Evolutionary conservation across 1,140 invertebrate species (phyloP), one percentile per base, ranked within the genome.

Genomic region (Habropoda laboriosa): DNA sequence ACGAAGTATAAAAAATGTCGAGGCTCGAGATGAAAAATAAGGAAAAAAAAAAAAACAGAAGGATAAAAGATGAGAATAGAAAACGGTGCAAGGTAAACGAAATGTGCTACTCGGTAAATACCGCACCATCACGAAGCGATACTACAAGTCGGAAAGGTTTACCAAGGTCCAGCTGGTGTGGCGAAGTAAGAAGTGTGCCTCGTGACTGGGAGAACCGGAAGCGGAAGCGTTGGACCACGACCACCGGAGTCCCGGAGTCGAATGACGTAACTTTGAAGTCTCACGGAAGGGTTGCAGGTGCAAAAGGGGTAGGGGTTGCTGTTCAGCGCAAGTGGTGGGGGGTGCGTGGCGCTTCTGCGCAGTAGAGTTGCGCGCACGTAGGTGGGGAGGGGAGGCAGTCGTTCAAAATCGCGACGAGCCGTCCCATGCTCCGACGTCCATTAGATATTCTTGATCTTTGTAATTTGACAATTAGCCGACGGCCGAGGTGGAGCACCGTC

Each of bases 381-480:
- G 2, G 0, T 3, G 42, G 32, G 16, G 51, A 53, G 8, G 35
- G 60, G 49, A 45, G 78, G 57, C 45, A 47, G 45, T 32, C 45
- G 70, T 51, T 75, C 58, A 57, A 80, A 80, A 70, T 80, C 63
- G 67, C 58, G 45, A 51, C 61, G 27, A 64, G 68, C 51, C 63
- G 38, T 81, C 75, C 67, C 38, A 35, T 77, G 82, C 55, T 49
- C n/a, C 53, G 30, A 61, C 63, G 61, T 76, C 85, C 87, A 88
- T 88, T 85, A 88, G 80, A 72, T 76, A 87, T 80, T 85, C 86
- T 81, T 82, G 84, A 88, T 87, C 83, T 85, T 82, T 80, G 85
- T 88, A 88, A 88, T 88, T 89, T 89, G 87, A 89, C 88, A 89
- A 89, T 89, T 86, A 87, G 85, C 77, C 75, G 82, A 87, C 86